phyloP scores from a whole-genome alignment of 2,113 vertebrate genomes.

The Sylvia atricapilla region DNA sequence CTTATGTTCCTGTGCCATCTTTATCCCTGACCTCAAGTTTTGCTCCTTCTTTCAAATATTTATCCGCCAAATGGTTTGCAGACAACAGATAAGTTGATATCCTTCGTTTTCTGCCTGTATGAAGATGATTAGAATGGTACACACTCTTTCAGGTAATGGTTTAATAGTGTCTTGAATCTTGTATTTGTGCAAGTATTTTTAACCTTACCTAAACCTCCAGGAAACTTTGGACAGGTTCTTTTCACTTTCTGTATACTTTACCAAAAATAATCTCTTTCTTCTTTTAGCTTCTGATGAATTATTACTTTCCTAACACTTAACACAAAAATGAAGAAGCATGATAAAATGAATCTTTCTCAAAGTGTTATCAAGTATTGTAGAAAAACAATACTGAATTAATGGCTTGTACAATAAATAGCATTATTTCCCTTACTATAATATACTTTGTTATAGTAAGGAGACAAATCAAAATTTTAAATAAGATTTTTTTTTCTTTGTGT shows the following conservation, averaged over 20 bases:
- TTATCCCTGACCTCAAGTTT: not conserved
- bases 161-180: not conserved
- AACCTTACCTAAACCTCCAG: not conserved
- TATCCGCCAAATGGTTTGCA: not conserved
- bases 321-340: not conserved
- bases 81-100: not conserved
- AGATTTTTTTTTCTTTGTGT: not conserved
- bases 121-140: not conserved
- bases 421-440: not conserved
- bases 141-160: not conserved
- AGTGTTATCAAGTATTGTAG: not conserved
- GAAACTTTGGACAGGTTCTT: not conserved
- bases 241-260: not conserved
- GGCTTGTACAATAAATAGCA: not conserved
- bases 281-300: not conserved
- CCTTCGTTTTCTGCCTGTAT: not conserved
- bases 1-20: not conserved
- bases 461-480: not conserved
- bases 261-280: not conserved
- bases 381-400: not conserved
- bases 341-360: not conserved
- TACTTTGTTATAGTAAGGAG: not conserved
- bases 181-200: not conserved
- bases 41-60: not conserved
- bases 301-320: not conserved